Base-by-base conservation (phyloP, 2,888 invertebrate species). In the Latrodectus hesperus region DNA sequence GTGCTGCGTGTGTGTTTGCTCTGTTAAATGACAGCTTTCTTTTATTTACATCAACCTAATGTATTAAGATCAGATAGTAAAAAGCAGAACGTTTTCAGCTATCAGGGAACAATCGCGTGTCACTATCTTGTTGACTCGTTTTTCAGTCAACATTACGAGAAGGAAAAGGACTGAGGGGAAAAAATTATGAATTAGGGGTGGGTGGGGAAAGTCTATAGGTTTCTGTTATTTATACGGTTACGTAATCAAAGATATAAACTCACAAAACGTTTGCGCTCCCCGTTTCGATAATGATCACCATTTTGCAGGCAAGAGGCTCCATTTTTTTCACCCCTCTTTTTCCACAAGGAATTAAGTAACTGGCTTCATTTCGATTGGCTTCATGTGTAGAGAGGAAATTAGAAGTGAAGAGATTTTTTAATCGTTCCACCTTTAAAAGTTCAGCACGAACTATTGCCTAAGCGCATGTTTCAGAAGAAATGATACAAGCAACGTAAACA, bases 281-380 rank as follows among this genome's bases (percentile, higher is more conserved):
- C 68, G 52, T 82, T 77, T 82, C 53, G 82, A 70, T 82, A 82
- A 82, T 82, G 82, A 82, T 82, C 73, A 60, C 6, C 78, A 51
- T 67, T 78, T 78, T 78, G 67, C 52, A 60, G 52, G 52, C 49
- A 74, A 49, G 71, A 55, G 26, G 17, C 17, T 49, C 38, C 78
- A 55, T 71, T 71, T 55, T 80, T 4, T 9, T 51, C 22, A 3
- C 68, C 82, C 75, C 71, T 68, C 74, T 74, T 74, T 74, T 82
- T 65, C 14, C 75, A 17, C 75, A 38, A 75, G 65, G 64, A n/a
- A 75, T 55, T 5, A 14, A 52, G 53, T 52, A 76, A 77, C 51
- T 65, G 83, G 60, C 70, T 83, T 75, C 71, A 49, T 76, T 83
- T 73, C 4, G 38, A 38, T 6, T 38, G 38, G 38, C 2, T 38